These are phyloP conservation scores for Microcebus jonahi DNA, from an alignment of 2,113 vertebrate genomes.

Conservation along the genomic window DNA sequence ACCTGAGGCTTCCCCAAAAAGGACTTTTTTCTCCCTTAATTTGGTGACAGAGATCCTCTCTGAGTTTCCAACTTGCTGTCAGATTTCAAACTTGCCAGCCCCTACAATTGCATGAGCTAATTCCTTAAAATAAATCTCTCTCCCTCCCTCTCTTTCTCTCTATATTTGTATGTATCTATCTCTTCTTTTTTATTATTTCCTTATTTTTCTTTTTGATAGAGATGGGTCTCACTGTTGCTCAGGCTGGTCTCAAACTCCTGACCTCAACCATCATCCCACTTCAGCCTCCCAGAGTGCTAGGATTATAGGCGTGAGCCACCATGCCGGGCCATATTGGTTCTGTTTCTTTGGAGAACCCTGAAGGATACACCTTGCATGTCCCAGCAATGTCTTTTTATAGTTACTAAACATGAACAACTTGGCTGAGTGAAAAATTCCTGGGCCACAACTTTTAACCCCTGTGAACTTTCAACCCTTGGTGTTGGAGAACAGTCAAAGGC, in stretches of 20 bases:
- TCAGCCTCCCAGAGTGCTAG: too few species aligned
- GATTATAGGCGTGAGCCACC: too few species aligned
- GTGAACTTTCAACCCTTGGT: not conserved
- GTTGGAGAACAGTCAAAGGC: not conserved
- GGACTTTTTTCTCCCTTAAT: not conserved
- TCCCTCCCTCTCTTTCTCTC: not conserved
- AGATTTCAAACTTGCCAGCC: constrained; percentile 3
- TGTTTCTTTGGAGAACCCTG: not conserved
- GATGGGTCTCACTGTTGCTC: too few species aligned
- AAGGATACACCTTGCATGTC: not conserved
- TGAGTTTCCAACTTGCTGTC: not conserved
- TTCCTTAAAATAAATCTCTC: constrained; percentile 29
- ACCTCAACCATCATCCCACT: too few species aligned
- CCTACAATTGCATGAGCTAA: not conserved
- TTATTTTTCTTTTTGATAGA: too few species aligned
- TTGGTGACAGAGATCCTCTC: not conserved
- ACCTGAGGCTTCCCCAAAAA: not conserved
- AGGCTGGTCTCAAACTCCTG: too few species aligned
- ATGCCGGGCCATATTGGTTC: not conserved
- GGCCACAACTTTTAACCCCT: not conserved
- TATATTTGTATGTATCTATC: not conserved
- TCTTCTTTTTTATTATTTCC: too few species aligned
- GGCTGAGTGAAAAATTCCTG: constrained; percentile 29
- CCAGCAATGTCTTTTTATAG: constrained; percentile 24
- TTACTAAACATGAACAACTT: constrained; percentile 43